These are phyloP conservation scores for Danio jaintianensis DNA, from an alignment of 2,797 vertebrate genomes.

Conservation along the genomic window DNA sequence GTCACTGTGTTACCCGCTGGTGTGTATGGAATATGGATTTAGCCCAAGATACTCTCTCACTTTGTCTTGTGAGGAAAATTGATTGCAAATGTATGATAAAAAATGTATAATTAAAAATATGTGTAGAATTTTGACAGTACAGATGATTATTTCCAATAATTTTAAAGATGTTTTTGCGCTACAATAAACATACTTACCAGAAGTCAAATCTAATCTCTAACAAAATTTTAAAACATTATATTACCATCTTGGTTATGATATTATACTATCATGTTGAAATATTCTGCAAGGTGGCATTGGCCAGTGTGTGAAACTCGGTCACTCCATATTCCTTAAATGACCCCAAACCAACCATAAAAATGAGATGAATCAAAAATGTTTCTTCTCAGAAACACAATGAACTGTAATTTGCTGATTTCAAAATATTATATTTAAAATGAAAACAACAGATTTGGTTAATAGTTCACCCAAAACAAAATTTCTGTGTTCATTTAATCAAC, in stretches of 20 bases:
- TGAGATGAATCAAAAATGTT: neutral
- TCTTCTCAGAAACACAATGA: neutral
- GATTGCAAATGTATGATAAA: neutral
- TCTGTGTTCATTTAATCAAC: no score
- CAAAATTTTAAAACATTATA: neutral
- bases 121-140: no score
- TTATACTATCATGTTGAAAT: neutral
- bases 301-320: neutral
- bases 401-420: slow-evolving; percentile 2
- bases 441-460: neutral
- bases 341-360: neutral
- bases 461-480: no score
- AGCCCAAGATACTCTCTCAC: neutral
- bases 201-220: neutral
- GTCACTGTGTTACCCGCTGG: neutral
- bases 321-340: neutral
- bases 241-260: neutral
- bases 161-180: neutral
- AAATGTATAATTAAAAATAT: neutral
- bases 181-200: neutral
- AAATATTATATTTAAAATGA: neutral
- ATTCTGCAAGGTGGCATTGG: neutral
- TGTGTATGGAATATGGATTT: neutral
- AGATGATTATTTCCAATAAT: neutral
- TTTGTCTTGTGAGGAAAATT: neutral